Base-by-base conservation (phyloP, 64 coral and sea anemone species). In the Pocillopora verrucosa region DNA sequence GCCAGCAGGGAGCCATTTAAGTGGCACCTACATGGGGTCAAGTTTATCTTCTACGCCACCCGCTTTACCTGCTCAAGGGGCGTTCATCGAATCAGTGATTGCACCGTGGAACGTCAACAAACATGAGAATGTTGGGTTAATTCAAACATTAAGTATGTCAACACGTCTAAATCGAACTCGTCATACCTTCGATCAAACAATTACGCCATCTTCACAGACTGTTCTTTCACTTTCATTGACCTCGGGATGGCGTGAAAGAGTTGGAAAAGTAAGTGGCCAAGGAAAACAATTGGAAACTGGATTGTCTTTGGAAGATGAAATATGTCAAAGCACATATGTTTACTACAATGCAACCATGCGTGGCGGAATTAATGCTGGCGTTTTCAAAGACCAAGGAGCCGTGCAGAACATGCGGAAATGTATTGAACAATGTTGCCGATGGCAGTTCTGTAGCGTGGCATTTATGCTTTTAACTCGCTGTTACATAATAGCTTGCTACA, bases 381-480 rank as follows among this genome's bases (percentile, higher is more conserved):
- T 93, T 72, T 87, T 97, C 81, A 97, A 80, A 75, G 91, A 97
- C 62, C 91, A 93, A 69, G 95, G 92, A 76, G 45, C 37, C 72
- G 95, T 91, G 60, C 79, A 90, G 91, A 92, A 97, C 70, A 97
- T 97, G 95, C 75, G 88, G 90, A 81, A 92, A 97, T 97, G 95
- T 59, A 78, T 94, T 36, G 83, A 80, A 68, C 87, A 20, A 22
- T 97, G 95, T 74, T 97, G 95, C 74, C 88, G 89, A 14, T 97
- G 95, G 95, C 92, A 97, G 74, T 62, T 77, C 16, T 97, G 95
- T 60, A 94, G 69, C 86, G 95, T 97, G 11, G 95, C 95, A 37
- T 97, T 97, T 59, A 93, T 97, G 91, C 80, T 97, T 7, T 35
- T 91, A 22, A 90, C 82, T 78, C 89, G 92, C 73, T 97, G 95